These are phyloP conservation scores for Xanthorhoe spadicearia DNA, from an alignment of 2,888 invertebrate genomes.

Conservation along the genomic window DNA sequence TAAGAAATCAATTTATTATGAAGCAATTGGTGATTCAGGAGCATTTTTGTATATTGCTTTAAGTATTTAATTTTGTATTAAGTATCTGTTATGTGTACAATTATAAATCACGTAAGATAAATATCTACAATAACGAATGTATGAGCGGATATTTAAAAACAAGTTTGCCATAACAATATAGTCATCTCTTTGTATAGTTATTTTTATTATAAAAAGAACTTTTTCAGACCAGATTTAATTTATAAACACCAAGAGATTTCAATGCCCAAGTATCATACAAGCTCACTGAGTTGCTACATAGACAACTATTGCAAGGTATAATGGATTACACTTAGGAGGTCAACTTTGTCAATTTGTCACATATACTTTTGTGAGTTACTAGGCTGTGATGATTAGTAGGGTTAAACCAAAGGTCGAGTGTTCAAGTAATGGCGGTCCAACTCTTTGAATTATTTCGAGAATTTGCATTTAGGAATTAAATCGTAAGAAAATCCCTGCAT, in stretches of 20 bases:
- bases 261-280: slow-evolving; percentile 8
- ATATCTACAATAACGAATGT: too few species aligned
- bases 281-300: not conserved
- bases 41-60: too few species aligned
- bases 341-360: slow-evolving; percentile 11
- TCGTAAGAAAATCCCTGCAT: too few species aligned
- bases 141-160: too few species aligned
- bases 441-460: not conserved
- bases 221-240: not conserved
- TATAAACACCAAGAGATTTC: not conserved
- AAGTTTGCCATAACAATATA: too few species aligned
- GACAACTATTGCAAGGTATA: not conserved
- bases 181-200: too few species aligned
- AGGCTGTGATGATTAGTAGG: not conserved
- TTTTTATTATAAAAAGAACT: not conserved
- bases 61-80: too few species aligned
- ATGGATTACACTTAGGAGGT: slow-evolving; percentile 16
- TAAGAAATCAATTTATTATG: not conserved
- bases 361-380: not conserved
- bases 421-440: not conserved
- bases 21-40: not conserved
- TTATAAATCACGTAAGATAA: too few species aligned
- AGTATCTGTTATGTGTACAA: too few species aligned
- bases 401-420: not conserved
- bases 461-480: too few species aligned